These are phyloP conservation scores for Phasia obesa DNA, from an alignment of 2,888 invertebrate genomes.

Conservation along the genomic window DNA sequence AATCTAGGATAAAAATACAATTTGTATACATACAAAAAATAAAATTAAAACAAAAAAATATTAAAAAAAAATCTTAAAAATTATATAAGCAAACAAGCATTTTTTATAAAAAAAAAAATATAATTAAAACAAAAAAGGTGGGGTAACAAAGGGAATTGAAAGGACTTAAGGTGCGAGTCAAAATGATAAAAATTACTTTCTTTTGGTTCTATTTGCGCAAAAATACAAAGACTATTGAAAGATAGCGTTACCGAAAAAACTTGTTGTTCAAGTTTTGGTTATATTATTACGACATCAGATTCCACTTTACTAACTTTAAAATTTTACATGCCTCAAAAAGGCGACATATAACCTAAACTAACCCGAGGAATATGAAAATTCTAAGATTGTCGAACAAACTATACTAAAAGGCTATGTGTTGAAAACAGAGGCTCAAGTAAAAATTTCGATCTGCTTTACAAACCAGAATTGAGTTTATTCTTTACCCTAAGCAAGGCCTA, in stretches of 20 bases:
- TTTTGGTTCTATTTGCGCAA: not conserved
- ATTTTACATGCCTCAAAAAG: too few relatives aligned
- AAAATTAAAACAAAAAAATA: constrained; percentile 31
- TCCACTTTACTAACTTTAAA: too few relatives aligned
- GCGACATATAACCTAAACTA: too few relatives aligned
- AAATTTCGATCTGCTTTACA: too few relatives aligned
- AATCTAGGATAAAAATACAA: constrained; percentile 49
- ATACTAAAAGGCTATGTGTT: too few relatives aligned
- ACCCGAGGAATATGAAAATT: too few relatives aligned
- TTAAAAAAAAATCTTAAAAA: constrained; percentile 39
- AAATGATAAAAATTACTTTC: not conserved
- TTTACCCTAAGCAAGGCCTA: too few relatives aligned
- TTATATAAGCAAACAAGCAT: constrained; percentile 62
- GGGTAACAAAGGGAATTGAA: constrained; percentile 58
- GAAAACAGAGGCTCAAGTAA: too few relatives aligned
- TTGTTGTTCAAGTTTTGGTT: too few relatives aligned
- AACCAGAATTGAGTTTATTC: too few relatives aligned
- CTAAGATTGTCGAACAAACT: too few relatives aligned
- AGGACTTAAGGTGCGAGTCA: not conserved
- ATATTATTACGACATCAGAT: too few relatives aligned
- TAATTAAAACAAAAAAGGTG: constrained; percentile 46
- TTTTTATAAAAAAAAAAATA: constrained; percentile 5
- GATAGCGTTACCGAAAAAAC: not conserved
- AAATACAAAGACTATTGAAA: not conserved
- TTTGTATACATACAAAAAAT: constrained; percentile 26